phyloP scores from a whole-genome alignment of 2,888 invertebrate species.

The Pyrrhosoma nymphula region DNA sequence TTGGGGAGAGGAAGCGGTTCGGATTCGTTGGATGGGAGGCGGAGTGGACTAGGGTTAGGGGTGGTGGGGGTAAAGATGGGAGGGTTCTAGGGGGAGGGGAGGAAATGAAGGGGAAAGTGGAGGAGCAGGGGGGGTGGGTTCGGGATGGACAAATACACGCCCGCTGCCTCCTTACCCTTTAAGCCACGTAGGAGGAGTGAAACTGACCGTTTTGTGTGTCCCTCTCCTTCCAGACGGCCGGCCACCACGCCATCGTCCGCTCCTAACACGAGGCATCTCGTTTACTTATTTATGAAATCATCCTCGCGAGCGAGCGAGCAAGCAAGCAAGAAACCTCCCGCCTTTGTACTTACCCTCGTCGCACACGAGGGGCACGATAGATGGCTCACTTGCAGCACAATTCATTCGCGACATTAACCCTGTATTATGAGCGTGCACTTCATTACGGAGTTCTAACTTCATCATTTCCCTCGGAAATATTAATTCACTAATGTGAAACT shows the following conservation, averaged over 20 bases:
- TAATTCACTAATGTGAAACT: no score
- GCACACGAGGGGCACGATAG: not conserved
- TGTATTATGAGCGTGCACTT: not conserved
- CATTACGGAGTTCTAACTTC: no score
- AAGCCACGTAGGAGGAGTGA: not conserved
- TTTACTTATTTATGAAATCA: not conserved
- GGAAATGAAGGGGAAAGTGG: slow-evolving; percentile 2
- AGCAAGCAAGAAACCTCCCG: no score
- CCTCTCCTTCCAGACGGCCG: slow-evolving; percentile 22
- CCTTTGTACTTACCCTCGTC: not conserved
- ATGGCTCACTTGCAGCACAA: not conserved
- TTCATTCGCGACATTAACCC: not conserved
- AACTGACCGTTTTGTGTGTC: not conserved
- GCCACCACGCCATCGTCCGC: not conserved
- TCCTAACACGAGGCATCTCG: not conserved
- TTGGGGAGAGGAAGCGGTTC: not conserved
- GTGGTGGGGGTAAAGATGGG: not conserved
- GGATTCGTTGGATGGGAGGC: not conserved
- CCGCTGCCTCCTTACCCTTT: not conserved
- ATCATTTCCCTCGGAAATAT: no score
- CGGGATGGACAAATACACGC: not conserved
- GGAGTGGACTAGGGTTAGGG: not conserved
- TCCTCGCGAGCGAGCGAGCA: not conserved
- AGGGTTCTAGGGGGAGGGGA: not conserved
- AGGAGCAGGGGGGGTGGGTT: not conserved